Base-by-base conservation (phyloP, 2,888 invertebrate genomes). In the Empis stercorea region DNA sequence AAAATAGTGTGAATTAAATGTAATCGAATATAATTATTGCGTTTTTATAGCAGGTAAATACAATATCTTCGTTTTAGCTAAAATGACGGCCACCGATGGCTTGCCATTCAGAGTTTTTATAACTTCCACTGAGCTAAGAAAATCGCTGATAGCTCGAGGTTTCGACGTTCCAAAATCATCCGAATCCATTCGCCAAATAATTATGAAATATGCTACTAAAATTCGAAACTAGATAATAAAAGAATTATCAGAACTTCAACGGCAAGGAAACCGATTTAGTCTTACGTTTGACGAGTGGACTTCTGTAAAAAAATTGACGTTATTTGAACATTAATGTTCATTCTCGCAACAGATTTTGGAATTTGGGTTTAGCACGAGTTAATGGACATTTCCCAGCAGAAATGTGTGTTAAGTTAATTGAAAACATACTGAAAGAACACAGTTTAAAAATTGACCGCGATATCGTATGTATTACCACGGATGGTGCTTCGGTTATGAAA, bases 271-370 rank as follows among this genome's bases (percentile, higher is more conserved):
- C 17, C 9, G 10, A 30, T 45, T 40, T n/a, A 45, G 45, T 27
- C n/a, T 46, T 10, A 46, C 46, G n/a, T 45, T 39, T 40, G 45
- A 30, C 14, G 39, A 45, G 30, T 45, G 40, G 45, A 45, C 40
- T 17, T 32, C 30, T 40, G 13, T 40, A 7, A 27, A 36, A n/a
- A 17, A 45, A 45, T 32, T 5, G 40, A 16, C 39, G 40, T 10
- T 45, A 40, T 30, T 17, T 40, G 16, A 45, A 45, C n/a, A 40
- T 45, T 4, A 45, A 40, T 45, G 30, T 40, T 13, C 30, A 45
- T 20, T 32, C 40, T 10, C 6, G n/a, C 17, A n/a, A 11, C 13
- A 40, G 6, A 40, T 30, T 40, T 27, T 45, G 32, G 15, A 45
- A 40, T 40, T 17, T 45, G 10, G 45, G 45, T 14, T 20, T 45